Evolutionary conservation across 53 echinoderm and acorn worm genomes (phyloP).

Genomic region (Paracentrotus lividus): DNA sequence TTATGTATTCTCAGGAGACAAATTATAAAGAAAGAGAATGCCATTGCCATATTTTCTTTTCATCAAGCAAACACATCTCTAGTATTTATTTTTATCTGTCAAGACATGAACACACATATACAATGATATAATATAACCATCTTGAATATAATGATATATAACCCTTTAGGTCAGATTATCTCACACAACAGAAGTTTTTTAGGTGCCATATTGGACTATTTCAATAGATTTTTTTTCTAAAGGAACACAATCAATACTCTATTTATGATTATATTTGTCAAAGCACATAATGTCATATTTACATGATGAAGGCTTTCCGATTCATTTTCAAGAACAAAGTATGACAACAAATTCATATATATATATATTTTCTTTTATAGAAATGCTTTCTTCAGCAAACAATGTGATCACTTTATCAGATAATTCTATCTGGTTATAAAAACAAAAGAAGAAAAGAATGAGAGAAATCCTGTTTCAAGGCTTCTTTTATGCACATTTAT

Average conservation of each 20-base stretch:
- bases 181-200: constrained; percentile 30
- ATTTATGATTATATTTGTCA: constrained; percentile 35
- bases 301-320: constrained; percentile 47
- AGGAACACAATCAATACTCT: constrained; percentile 29
- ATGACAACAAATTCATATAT: neutral
- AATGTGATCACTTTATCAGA: neutral
- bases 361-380: too few species aligned
- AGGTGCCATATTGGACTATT: constrained; percentile 44
- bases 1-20: too few species aligned
- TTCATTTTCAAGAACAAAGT: constrained; percentile 20
- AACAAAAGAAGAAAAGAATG: neutral
- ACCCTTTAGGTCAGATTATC: constrained; percentile 7
- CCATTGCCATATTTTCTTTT: neutral
- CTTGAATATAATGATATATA: constrained; percentile 34
- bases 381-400: neutral
- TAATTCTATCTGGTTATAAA: neutral
- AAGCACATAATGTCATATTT: constrained; percentile 54
- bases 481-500: neutral
- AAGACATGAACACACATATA: constrained; percentile 27
- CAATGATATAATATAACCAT: constrained; percentile 38
- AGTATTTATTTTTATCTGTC: constrained; percentile 28
- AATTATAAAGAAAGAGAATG: neutral
- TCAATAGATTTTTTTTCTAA: constrained; percentile 19
- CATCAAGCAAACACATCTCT: constrained; percentile 27
- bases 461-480: neutral